Base-by-base conservation (phyloP, 1,140 invertebrate genomes). In the Globodera ellingtonae region DNA sequence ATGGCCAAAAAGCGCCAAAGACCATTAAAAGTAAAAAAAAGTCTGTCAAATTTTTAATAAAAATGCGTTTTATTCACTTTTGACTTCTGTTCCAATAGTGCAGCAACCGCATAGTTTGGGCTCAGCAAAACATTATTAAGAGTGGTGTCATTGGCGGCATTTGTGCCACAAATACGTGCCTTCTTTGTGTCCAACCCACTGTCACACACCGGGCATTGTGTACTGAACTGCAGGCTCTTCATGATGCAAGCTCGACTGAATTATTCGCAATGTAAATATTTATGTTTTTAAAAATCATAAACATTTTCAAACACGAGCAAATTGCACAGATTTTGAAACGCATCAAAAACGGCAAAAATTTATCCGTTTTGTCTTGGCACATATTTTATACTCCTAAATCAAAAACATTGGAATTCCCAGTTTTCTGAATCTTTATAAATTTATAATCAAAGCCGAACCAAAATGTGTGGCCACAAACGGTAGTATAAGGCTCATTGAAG, bases 401-500 rank as follows among this genome's bases (percentile, higher is more conserved):
- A n/a, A n/a, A n/a, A n/a, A n/a, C n/a, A n/a, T n/a, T n/a, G 3
- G 3, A 35, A 35, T 35, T 35, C 35, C 52, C 4, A 52, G 9
- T 8, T 10, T 52, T 52, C 15, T 52, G 4, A 10, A 15, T 3
- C 52, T 52, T 35, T 35, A 35, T 35, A 52, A 52, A 52, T 52
- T 52, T 52, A 52, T 15, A 15, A 8, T 1, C 7, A 52, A 62
- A 62, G 18, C 13, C 56, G 2, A 62, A 62, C 91, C 96, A 97
- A 90, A 95, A 98, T 6, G 95, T 96, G 89, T 98, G 96, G 3
- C 95, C 95, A 91, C 95, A 98, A 82, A 93, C 93, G 0, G 95
- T 97, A 84, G 97, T 95, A 89, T 95, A 93, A 1, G 95, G 94
- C 90, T 96, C 95, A 77, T 93, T 93, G 78, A 97, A 95, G 35